Conservation (phyloP, 1,140 invertebrate species). For the Onthophagus taurus region DNA sequence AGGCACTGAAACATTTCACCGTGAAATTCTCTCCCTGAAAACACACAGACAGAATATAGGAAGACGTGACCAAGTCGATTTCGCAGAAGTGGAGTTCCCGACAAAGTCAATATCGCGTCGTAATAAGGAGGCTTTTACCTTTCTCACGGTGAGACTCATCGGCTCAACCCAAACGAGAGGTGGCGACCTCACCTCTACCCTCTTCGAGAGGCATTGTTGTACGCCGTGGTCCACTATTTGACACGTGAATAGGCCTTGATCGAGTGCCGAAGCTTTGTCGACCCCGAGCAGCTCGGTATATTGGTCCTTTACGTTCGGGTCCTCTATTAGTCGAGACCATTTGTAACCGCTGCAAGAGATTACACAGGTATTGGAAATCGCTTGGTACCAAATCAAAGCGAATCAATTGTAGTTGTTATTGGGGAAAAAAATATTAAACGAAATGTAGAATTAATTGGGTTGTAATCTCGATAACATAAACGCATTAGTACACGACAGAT, state of each 20-base stretch:
- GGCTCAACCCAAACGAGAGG: slow-evolving; percentile 62
- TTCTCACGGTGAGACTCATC: slow-evolving; percentile 60
- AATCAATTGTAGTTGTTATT: too few species aligned
- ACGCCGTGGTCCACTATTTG: slow-evolving; percentile 61
- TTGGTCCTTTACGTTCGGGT: slow-evolving; percentile 42
- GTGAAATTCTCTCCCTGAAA: slow-evolving; percentile 53
- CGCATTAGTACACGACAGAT: too few species aligned
- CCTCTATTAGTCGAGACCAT: slow-evolving; percentile 46
- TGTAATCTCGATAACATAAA: too few species aligned
- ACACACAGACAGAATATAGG: neutral
- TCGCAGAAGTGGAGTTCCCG: neutral
- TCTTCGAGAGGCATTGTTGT: slow-evolving; percentile 60
- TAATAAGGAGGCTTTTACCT: slow-evolving; percentile 41
- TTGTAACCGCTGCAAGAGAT: slow-evolving; percentile 44
- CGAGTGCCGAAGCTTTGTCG: slow-evolving; percentile 52
- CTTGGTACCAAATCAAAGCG: too few species aligned
- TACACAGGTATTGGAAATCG: too few species aligned
- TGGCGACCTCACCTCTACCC: slow-evolving; percentile 53
- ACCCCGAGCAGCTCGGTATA: slow-evolving; percentile 60
- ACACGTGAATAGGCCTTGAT: slow-evolving; percentile 65
- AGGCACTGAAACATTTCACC: slow-evolving; percentile 53
- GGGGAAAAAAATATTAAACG: too few species aligned
- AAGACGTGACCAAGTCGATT: neutral
- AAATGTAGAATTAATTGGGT: too few species aligned
- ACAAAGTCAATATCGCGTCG: neutral